Base-by-base conservation (phyloP, 2,113 vertebrate species). In the Gracilinanus agilis region DNA sequence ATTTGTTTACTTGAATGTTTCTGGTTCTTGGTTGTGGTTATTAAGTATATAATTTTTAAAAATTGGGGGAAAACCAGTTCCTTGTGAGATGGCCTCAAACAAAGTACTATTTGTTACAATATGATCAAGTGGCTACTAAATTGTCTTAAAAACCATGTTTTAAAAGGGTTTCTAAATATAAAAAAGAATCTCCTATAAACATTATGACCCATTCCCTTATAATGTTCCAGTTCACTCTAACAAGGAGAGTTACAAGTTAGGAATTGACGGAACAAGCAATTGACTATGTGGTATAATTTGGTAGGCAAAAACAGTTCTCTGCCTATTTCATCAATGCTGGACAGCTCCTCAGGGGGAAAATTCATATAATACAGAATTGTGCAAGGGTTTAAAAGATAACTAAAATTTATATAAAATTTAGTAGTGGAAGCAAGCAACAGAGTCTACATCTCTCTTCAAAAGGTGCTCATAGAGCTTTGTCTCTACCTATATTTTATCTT, bases 171-270 rank as follows among this genome's bases (percentile, higher is more conserved):
- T 49, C 49, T 49, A 49, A 49, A 49, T 49, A 49, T 49, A 49
- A 49, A 49, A 55, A 55, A 55, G 0, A 55, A 55, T 23, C 23
- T 55, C 19, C 55, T 55, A 55, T 16, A 55, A 23, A 55, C 19
- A 55, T 23, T 23, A 55, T n/a, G 11, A 3, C 49, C 49, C 49
- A 49, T 49, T 49, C 5, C 49, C 49, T 49, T 49, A 49, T 49
- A 49, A 3, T 49, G 49, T 49, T 49, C 19, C 34, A 40, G 34
- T 94, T 96, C 58, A 91, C 21, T 90, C n/a, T 96, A 75, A 95
- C 44, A 95, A 93, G 61, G 90, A 95, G 89, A 94, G 10, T 91
- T 94, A 91, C 54, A 88, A 75, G 93, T 49, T 91, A 94, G 58
- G 25, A 93, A 93, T 83, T 40, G 94, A 8, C 29, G 21, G 91